Evolutionary conservation across 2,888 invertebrate species (phyloP).

Genomic region (Stictocephala bisonia): DNA sequence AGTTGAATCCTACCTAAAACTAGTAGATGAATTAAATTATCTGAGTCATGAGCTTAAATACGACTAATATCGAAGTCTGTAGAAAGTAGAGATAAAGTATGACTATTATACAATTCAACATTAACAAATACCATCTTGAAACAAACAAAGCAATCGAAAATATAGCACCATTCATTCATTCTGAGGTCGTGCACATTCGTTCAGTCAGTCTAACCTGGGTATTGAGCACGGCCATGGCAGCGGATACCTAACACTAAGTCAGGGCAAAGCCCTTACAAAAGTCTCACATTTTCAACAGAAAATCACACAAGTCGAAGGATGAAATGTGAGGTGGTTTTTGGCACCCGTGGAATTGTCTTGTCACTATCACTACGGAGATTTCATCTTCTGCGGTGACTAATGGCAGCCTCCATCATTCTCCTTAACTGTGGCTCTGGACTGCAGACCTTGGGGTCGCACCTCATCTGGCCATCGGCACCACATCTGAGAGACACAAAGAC

Average conservation of each 20-base stretch:
- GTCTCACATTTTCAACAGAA: not conserved
- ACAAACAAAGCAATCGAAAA: slow-evolving; percentile 17
- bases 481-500: no score
- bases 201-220: slow-evolving; percentile 2
- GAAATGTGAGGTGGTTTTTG: slow-evolving; percentile 47
- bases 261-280: not conserved
- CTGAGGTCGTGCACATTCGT: slow-evolving; percentile 23
- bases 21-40: slow-evolving; percentile 43
- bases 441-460: slow-evolving; percentile 92
- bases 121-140: slow-evolving; percentile 35
- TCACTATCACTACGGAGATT: slow-evolving; percentile 33
- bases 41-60: slow-evolving; percentile 33
- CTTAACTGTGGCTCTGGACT: slow-evolving; percentile 90
- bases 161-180: slow-evolving; percentile 41
- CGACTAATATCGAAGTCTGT: slow-evolving; percentile 34
- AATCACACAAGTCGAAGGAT: slow-evolving; percentile 43
- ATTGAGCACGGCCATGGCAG: slow-evolving; percentile 44
- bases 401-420: slow-evolving; percentile 87
- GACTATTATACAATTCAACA: slow-evolving; percentile 36
- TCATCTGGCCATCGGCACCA: slow-evolving; percentile 93
- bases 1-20: slow-evolving; percentile 30
- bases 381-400: slow-evolving; percentile 55
- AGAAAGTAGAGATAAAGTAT: slow-evolving; percentile 28
- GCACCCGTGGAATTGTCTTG: slow-evolving; percentile 45
- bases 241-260: slow-evolving; percentile 25